Base-by-base conservation (phyloP, 2,113 vertebrate genomes). In the Heliornis fulica region DNA sequence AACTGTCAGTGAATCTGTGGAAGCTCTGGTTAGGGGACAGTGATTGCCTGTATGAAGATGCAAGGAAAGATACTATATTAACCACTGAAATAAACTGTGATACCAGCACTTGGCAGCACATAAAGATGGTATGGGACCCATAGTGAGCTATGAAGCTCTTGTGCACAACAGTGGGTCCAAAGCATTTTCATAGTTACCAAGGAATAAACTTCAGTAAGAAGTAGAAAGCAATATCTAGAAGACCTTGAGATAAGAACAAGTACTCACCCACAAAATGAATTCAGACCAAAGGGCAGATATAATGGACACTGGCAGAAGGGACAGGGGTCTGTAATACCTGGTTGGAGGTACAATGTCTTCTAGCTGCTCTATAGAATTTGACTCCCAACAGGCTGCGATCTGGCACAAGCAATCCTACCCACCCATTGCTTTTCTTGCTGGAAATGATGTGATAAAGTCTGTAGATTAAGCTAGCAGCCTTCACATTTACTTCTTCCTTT, bases 391-490 rank as follows among this genome's bases (percentile, higher is more conserved):
- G 54, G 41, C 7, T 93, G 51, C 5, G 5, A 68, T 88, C 51
- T 87, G 82, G 43, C 65, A 85, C 46, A 87, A 93, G 45, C 19
- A 54, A 41, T 11, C 7, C 60, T 90, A 51, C 60, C 25, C 34
- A 61, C 40, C 45, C 13, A n/a, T 38, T 75, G 57, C 38, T 80
- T 93, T 75, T 87, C 61, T 87, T 90, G 93, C 61, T 91, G 78
- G 78, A 89, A 85, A 54, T 83, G 20, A 1, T 31, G 23, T 75
- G 74, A 63, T 79, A 57, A 84, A 91, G 17, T 40, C 65, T 78
- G 32, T 51, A 81, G 72, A 74, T 89, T 48, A 89, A 94, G 53
- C 10, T 15, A 69, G 63, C 31, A 48, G 9, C 16, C 40, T 77
- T 87, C 40, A 25, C 70, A 41, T 89, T 93, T 84, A 48, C 22